Conservation (phyloP, 2,113 vertebrate species). For the Xiphophorus hellerii region DNA sequence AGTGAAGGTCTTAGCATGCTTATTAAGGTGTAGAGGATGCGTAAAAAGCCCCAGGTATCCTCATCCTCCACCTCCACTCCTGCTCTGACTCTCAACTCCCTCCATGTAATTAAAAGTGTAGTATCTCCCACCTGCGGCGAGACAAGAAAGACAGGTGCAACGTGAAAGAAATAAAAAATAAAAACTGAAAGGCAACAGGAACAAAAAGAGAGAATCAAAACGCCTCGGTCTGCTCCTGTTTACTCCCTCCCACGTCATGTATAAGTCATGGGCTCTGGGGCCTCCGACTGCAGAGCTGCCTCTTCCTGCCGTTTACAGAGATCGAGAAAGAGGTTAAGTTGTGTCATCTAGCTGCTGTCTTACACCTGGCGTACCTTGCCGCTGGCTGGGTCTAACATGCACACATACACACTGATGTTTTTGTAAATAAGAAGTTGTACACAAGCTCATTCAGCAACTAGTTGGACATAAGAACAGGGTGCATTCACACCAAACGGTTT, state of each 20-base stretch:
- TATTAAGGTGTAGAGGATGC: constrained; percentile 64
- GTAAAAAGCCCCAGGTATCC: constrained; percentile 70
- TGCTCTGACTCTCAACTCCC: constrained; percentile 54
- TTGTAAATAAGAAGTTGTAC: constrained; percentile 38
- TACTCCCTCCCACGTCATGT: constrained; percentile 73
- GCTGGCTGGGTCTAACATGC: constrained; percentile 33
- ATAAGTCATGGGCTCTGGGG: constrained; percentile 71
- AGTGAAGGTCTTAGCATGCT: constrained; percentile 53
- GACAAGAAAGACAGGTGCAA: constrained; percentile 75
- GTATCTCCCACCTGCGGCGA: constrained; percentile 65
- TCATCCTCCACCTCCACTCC: constrained; percentile 3
- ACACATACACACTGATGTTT: constrained; percentile 17
- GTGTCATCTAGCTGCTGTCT: constrained; percentile 62
- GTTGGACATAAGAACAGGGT: neutral
- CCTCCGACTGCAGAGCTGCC: constrained; percentile 46
- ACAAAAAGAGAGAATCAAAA: constrained; percentile 41
- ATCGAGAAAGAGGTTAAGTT: constrained; percentile 71
- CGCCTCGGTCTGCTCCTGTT: constrained; percentile 67
- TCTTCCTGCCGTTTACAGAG: constrained; percentile 65
- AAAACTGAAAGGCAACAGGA: constrained; percentile 12
- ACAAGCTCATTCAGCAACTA: neutral
- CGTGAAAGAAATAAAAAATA: constrained; percentile 23
- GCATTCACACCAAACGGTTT: too few species aligned
- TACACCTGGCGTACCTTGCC: constrained; percentile 70
- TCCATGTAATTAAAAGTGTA: constrained; percentile 77